Evolutionary conservation across 2,113 vertebrate genomes (phyloP).

Genomic region (Upupa epops): DNA sequence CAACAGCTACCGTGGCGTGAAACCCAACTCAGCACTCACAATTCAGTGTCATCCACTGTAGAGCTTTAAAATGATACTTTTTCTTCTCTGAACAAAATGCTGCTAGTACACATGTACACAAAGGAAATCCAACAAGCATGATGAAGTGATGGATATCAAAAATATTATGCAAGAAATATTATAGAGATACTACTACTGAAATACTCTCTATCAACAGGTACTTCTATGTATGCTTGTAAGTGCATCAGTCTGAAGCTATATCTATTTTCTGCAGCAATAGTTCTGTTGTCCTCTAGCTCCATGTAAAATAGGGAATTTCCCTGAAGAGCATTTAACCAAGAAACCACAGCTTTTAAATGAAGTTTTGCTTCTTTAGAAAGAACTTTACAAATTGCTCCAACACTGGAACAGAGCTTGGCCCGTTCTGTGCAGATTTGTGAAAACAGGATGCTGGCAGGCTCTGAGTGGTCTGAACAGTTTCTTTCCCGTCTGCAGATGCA

Average conservation of each 20-base stretch:
- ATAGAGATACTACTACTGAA: too few species aligned
- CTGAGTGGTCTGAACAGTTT: neutral
- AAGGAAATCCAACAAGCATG: neutral
- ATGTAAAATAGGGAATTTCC: neutral
- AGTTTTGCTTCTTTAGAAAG: neutral
- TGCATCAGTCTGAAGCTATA: neutral
- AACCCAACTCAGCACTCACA: neutral
- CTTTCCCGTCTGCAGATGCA: neutral
- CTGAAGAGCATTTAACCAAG: neutral
- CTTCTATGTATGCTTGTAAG: neutral
- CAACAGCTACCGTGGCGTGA: neutral
- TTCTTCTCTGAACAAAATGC: neutral
- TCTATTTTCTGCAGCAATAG: neutral
- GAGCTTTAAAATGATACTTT: neutral
- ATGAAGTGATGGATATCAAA: neutral
- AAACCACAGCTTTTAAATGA: slow-evolving; percentile 17
- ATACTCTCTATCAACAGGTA: neutral
- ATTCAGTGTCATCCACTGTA: neutral
- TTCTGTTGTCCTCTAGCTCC: neutral
- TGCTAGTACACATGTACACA: neutral
- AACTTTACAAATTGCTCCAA: neutral
- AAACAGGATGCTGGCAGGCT: neutral
- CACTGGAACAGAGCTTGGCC: neutral
- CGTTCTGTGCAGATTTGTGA: neutral
- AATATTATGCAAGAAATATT: neutral